These are phyloP conservation scores for Chelidonichthys spinosus DNA, from an alignment of 2,797 vertebrate species.

Conservation along the genomic window DNA sequence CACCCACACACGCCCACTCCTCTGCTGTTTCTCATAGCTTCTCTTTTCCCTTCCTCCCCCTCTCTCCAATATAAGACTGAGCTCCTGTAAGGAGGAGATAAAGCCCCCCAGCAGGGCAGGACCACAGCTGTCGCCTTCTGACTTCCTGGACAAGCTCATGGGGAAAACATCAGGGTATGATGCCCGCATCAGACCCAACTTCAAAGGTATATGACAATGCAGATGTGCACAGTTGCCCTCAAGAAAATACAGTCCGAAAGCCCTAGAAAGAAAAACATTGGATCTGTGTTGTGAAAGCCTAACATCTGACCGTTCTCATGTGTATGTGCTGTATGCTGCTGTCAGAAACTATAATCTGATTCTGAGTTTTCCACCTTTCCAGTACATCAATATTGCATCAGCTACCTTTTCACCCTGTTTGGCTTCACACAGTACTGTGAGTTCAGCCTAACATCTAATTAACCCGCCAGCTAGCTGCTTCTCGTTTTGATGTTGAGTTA, in stretches of 20 bases:
- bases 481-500: constrained; percentile 14
- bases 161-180: constrained; percentile 94
- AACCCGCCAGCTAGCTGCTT: not conserved
- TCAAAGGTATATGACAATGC: constrained; percentile 89
- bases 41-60: constrained; percentile 26
- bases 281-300: constrained; percentile 42
- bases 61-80: constrained; percentile 81
- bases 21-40: constrained; percentile 49
- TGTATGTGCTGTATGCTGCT: not conserved
- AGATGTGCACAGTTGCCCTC: constrained; percentile 26
- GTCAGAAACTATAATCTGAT: constrained; percentile 14
- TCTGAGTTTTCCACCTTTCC: constrained; percentile 12
- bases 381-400: constrained; percentile 20
- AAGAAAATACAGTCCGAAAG: constrained; percentile 40
- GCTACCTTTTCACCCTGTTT: constrained; percentile 12
- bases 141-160: constrained; percentile 98
- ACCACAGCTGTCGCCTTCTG: constrained; percentile 90
- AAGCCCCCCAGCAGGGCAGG: constrained; percentile 83
- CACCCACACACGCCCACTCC: constrained; percentile 14
- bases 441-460: constrained; percentile 12
- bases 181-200: constrained; percentile 95
- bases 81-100: constrained; percentile 91
- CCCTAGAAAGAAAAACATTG: constrained; percentile 25
- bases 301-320: constrained; percentile 15
- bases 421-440: constrained; percentile 5